Percentiles rank a stretch among this genome's conserved stretches.
These are phyloP conservation scores for Lapara coniferarum DNA, from an alignment of 2,888 invertebrate species.

Conservation along the genomic window DNA sequence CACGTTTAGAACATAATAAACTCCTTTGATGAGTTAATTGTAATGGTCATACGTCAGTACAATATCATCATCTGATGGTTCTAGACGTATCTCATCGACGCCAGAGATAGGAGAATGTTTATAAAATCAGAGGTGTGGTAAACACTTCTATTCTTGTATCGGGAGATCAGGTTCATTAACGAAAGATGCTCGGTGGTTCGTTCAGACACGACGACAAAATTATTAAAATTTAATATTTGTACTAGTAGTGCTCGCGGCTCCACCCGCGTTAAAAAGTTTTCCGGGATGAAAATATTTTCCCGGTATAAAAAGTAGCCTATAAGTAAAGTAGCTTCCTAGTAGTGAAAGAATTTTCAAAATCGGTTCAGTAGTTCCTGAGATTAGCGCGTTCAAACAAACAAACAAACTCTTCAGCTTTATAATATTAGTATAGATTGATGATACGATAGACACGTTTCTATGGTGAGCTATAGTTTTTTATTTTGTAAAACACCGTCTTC, in stretches of 20 bases:
- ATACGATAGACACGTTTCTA: too few relatives aligned
- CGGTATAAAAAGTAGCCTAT: too few relatives aligned
- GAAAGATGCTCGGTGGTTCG: conserved; percentile 44
- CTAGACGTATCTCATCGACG: conserved; percentile 28
- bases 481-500: too few relatives aligned
- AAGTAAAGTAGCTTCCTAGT: too few relatives aligned
- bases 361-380: too few relatives aligned
- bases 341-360: too few relatives aligned
- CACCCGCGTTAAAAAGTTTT: too few relatives aligned
- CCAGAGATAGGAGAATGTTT: conserved; percentile 53
- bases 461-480: too few relatives aligned
- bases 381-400: too few relatives aligned
- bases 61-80: conserved; percentile 37
- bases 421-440: too few relatives aligned
- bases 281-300: neutral
- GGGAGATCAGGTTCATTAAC: conserved; percentile 65
- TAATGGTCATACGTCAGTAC: conserved; percentile 43
- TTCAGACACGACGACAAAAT: conserved; percentile 10
- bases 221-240: neutral
- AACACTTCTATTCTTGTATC: conserved; percentile 69
- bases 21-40: conserved; percentile 26
- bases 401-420: too few relatives aligned
- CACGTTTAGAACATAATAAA: neutral
- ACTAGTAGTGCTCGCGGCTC: too few relatives aligned
- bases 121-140: conserved; percentile 50